Base-by-base conservation (phyloP, 2,888 invertebrate species). In the Mesodorylaimus sp. region DNA sequence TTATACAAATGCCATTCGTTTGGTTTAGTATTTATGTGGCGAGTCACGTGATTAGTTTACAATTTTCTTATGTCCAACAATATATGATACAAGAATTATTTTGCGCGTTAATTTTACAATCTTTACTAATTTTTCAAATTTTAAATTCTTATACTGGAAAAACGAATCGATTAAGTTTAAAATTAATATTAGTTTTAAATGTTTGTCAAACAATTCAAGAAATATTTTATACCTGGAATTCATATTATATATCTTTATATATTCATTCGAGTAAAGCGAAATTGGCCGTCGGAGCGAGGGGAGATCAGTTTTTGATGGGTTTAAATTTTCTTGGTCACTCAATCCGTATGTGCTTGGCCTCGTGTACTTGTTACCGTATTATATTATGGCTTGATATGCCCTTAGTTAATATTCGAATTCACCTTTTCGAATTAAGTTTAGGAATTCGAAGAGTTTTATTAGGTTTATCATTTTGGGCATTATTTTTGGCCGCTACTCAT, bases 71-170 rank as follows among this genome's bases (percentile, higher is more conserved):
- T 28, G 24, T 48, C 19, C 48, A 48, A 16, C 5, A 39, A 3
- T 48, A 48, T 42, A 41, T 41, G 39, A 16, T 41, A 24, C 48
- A 41, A 38, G 48, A 48, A 41, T 16, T 48, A 19, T 48, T 41
- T 21, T 48, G 48, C 23, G 39, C 26, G 3, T 5, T 41, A 3
- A 3, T 41, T 2, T 24, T 41, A 2, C n/a, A 28, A 19, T 5
- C 16, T 3, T 3, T 26, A 2, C 3, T 25, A 2, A 19, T 41
- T 19, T 3, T 25, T 10, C 48, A 48, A 38, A 27, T 27, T 3
- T 19, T n/a, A 10, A 3, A 28, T 5, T 16, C n/a, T n/a, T n/a
- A n/a, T n/a, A n/a, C 19, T 2, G 3, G 7, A 3, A 19, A 5
- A 3, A 10, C 13, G 2, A 41, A 39, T 16, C 7, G 21, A 16